These are phyloP conservation scores for Saguinus imperator DNA, from an alignment of 2,113 vertebrate species.

Conservation along the genomic window DNA sequence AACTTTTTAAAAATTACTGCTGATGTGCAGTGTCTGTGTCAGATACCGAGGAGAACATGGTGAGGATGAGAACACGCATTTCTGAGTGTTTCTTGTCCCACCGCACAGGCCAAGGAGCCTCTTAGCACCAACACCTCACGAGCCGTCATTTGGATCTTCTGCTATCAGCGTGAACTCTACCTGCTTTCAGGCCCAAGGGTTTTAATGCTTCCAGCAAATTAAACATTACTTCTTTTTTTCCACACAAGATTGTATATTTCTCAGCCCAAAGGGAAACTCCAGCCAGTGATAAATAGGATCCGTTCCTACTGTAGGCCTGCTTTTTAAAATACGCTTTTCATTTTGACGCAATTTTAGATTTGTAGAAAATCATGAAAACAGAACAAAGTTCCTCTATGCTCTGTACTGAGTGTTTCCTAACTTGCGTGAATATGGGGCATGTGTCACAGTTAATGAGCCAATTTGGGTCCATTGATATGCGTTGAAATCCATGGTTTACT, in stretches of 20 bases:
- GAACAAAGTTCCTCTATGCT: neutral
- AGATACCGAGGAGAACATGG: accelerated
- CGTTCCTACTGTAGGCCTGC: neutral
- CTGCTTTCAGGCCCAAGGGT: accelerated
- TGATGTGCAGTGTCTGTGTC: neutral
- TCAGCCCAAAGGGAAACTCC: neutral
- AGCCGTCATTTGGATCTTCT: accelerated
- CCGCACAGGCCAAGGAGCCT: no score
- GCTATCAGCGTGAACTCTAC: accelerated
- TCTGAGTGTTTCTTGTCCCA: neutral
- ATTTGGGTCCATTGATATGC: no score
- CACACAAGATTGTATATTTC: accelerated
- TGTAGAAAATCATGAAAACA: neutral
- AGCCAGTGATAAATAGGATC: neutral
- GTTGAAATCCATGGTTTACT: neutral
- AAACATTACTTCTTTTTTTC: neutral
- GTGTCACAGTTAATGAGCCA: neutral
- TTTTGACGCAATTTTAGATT: neutral
- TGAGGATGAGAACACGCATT: accelerated
- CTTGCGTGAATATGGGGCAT: accelerated
- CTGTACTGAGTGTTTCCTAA: no score
- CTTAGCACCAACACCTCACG: accelerated
- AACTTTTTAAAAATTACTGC: neutral
- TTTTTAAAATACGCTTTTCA: neutral
- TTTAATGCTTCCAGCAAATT: neutral